Evolutionary conservation across 2,113 vertebrate species (phyloP).

Genomic region (Alosa alosa): DNA sequence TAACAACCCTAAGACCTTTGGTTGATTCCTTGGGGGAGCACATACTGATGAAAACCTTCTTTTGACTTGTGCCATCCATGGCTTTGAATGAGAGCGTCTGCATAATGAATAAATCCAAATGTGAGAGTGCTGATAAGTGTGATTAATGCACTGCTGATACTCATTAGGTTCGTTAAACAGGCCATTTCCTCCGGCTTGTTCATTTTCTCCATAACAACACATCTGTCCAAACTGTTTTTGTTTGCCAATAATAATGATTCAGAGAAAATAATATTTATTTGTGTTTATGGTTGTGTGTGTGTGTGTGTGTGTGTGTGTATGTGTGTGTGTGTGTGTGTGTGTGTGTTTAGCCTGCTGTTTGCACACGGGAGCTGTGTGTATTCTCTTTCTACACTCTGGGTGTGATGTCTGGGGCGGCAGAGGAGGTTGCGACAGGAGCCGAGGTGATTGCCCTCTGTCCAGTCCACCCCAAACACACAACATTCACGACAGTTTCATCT

Average conservation of each 20-base stretch:
- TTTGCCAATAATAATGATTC: too few species aligned
- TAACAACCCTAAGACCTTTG: too few species aligned
- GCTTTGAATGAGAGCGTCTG: too few species aligned
- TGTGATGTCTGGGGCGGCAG: conserved; percentile 96
- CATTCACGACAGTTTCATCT: too few species aligned
- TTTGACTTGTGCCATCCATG: too few species aligned
- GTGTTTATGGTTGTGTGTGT: too few species aligned
- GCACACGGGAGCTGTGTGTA: conserved; percentile 95
- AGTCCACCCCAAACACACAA: not conserved
- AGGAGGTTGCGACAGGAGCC: conserved; percentile 96
- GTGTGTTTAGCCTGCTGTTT: conserved; percentile 85
- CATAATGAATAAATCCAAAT: too few species aligned
- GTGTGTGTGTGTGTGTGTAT: not conserved
- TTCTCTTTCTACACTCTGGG: conserved; percentile 99
- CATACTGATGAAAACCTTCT: too few species aligned
- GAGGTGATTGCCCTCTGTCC: conserved; percentile 78
- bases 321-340: conserved; percentile 9
- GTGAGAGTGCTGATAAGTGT: too few species aligned
- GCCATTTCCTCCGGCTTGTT: not conserved
- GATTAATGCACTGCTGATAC: not conserved
- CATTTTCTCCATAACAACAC: not conserved
- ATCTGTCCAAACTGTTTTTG: not conserved
- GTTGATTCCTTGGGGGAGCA: too few species aligned
- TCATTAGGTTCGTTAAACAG: not conserved
- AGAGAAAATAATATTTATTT: not conserved